phyloP scores from a whole-genome alignment of 2,797 vertebrate species.

The Myotis planiceps region DNA sequence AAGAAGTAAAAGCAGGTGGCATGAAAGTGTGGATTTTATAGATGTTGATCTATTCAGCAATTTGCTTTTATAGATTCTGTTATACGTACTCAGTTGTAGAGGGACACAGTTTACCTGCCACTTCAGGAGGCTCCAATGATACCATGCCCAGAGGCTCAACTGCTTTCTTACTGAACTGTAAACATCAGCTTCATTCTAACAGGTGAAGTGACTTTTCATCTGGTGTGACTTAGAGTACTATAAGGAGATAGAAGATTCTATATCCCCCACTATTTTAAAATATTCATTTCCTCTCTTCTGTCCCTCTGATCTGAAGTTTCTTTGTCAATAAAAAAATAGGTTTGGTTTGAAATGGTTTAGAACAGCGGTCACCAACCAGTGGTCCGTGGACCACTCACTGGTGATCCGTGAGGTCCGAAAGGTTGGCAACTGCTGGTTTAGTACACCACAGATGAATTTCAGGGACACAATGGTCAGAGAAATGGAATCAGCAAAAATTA shows the following conservation, averaged over 20 bases:
- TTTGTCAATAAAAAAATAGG: neutral
- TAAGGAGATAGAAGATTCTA: neutral
- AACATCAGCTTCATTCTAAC: neutral
- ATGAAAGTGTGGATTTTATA: neutral
- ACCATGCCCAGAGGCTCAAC: neutral
- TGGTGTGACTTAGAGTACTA: neutral
- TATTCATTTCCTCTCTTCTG: neutral
- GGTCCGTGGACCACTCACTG: too few species aligned
- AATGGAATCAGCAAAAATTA: neutral
- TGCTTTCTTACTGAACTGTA: conserved; percentile 28
- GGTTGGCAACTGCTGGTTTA: too few species aligned
- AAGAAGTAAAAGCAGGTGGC: neutral
- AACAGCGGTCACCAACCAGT: too few species aligned
- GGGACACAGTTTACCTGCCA: neutral
- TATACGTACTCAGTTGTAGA: neutral
- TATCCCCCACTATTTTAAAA: neutral
- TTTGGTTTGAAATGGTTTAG: conserved; percentile 35
- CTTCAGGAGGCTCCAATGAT: neutral
- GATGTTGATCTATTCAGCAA: neutral
- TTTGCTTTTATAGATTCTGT: neutral
- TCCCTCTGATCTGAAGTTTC: conserved; percentile 3
- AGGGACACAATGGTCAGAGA: neutral
- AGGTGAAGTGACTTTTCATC: neutral
- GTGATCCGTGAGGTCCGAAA: too few species aligned
- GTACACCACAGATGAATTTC: conserved; percentile 13